A percentile compares a stretch with the other conserved stretches of the same genome.
phyloP scores from a whole-genome alignment of 2,797 vertebrate genomes.

The Tapera naevia region DNA sequence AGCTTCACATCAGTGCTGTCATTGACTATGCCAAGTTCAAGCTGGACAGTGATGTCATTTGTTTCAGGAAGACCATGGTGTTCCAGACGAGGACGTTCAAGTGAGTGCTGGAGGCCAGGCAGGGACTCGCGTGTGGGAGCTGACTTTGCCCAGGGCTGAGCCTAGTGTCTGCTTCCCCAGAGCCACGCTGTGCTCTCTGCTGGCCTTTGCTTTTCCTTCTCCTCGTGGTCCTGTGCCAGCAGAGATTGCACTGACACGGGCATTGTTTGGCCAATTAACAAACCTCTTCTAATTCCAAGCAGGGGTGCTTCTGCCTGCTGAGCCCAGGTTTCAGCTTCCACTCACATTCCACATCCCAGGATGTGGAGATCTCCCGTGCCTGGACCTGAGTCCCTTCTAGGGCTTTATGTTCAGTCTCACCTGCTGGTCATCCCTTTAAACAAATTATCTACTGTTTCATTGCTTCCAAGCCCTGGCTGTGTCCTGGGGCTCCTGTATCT shows the following conservation, averaged over 20 bases:
- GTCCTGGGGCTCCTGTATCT: too few species aligned
- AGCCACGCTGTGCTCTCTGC: accelerated
- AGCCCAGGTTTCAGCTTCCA: not conserved
- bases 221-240: not conserved
- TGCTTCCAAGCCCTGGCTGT: not conserved
- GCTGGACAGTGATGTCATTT: slow-evolving; percentile 65
- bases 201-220: not conserved
- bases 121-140: not conserved
- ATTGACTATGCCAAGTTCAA: slow-evolving; percentile 79
- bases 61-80: slow-evolving; percentile 85
- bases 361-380: not conserved
- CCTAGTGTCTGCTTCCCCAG: too few species aligned
- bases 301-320: not conserved
- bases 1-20: slow-evolving; percentile 79
- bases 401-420: not conserved
- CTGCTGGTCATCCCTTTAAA: not conserved
- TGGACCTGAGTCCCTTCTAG: not conserved
- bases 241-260: not conserved
- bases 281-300: not conserved
- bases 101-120: slow-evolving; percentile 77
- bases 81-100: slow-evolving; percentile 82
- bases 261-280: not conserved
- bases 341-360: too few species aligned
- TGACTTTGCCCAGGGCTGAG: too few species aligned
- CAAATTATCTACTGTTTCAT: not conserved